phyloP scores from a whole-genome alignment of 2,888 invertebrate species.

The Limnephilus marmoratus region DNA sequence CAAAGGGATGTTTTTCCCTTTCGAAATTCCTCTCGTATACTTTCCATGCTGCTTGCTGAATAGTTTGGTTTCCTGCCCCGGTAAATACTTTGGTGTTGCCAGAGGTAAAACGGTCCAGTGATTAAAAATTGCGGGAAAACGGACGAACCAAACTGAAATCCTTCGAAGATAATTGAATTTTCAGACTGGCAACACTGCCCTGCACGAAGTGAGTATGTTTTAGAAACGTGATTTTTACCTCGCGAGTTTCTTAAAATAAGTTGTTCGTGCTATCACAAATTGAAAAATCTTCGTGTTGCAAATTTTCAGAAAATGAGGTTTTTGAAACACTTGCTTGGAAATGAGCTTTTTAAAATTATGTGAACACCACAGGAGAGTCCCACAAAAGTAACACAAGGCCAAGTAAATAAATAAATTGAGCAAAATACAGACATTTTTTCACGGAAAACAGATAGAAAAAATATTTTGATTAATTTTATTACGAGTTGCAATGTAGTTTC shows the following conservation, averaged over 20 bases:
- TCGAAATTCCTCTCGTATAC: constrained; percentile 16
- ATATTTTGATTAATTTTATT: too few relatives aligned
- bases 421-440: too few relatives aligned
- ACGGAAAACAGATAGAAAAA: too few relatives aligned
- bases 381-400: background rate
- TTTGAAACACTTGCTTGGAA: background rate
- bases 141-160: background rate
- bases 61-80: constrained; percentile 22
- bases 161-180: constrained; percentile 17
- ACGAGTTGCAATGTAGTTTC: too few relatives aligned
- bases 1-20: constrained; percentile 41
- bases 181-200: background rate
- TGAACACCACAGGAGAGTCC: background rate
- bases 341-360: background rate
- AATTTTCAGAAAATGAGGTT: background rate
- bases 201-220: background rate
- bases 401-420: too few relatives aligned
- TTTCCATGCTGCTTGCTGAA: constrained; percentile 18
- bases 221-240: background rate
- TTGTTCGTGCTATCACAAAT: constrained; percentile 2
- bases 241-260: background rate
- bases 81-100: constrained; percentile 21
- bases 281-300: background rate
- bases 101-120: background rate
- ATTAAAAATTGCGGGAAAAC: constrained; percentile 13